Percentiles rank a stretch among this genome's conserved stretches.
These are phyloP conservation scores for Saccostrea glomerata DNA, from an alignment of 1,140 invertebrate genomes.

Conservation along the genomic window DNA sequence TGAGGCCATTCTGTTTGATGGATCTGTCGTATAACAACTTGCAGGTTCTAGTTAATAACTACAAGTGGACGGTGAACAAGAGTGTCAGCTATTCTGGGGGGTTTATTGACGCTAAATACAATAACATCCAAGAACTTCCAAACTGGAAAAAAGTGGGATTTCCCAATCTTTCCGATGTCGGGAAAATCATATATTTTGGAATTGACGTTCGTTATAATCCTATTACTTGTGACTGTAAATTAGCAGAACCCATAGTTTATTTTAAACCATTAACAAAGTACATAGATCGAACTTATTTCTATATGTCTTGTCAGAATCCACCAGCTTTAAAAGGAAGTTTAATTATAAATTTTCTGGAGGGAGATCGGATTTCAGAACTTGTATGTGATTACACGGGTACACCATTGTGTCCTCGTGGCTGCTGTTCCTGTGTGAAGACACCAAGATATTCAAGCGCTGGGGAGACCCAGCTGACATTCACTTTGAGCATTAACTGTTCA, in stretches of 20 bases:
- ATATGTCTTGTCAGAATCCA: not conserved
- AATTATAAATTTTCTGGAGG: not conserved
- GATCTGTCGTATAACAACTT: not conserved
- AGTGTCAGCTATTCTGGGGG: not conserved
- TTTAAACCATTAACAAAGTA: not conserved
- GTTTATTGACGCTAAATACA: not conserved
- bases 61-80: not conserved
- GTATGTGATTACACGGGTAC: not conserved
- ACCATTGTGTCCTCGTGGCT: not conserved
- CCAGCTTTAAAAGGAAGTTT: not conserved
- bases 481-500: not conserved
- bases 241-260: not conserved
- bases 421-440: not conserved
- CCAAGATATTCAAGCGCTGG: not conserved
- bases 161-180: not conserved
- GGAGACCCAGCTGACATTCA: not conserved
- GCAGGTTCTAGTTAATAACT: not conserved
- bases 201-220: not conserved
- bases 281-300: not conserved
- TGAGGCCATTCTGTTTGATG: not conserved
- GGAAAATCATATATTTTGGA: not conserved
- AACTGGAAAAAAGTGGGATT: conserved; percentile 1
- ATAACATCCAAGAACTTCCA: not conserved
- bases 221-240: not conserved
- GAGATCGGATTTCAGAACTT: not conserved